Base-by-base conservation (phyloP, 2,797 vertebrate genomes). In the Saguinus oedipus region DNA sequence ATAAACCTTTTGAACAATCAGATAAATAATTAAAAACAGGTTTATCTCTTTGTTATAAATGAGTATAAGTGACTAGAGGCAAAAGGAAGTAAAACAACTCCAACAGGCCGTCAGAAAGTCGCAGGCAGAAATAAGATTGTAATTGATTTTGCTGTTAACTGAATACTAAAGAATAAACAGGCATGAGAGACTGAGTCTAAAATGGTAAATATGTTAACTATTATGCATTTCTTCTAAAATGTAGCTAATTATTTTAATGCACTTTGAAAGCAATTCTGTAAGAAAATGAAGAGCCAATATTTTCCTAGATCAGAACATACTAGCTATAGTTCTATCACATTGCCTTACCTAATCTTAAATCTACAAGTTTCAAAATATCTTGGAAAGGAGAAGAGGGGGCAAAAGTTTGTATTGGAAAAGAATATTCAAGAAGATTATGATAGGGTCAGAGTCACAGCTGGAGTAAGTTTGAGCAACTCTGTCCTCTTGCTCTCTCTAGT, bases 391-490 rank as follows among this genome's bases (percentile, higher is more conserved):
- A n/a, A 48, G 14, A 76, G 12, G 10, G 68, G 46, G 61, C 61
- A 57, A 42, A 83, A 76, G 42, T 92, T 61, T 75, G 42, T 61
- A 46, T 80, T 42, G 1, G 24, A 75, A 12, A 53, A 4, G 72
- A 88, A 90, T 75, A 39, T 36, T 81, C 57, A 61, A 68, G 87
- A 68, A 59, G 83, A 74, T n/a, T 17, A 36, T 20, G 46, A 42
- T 44, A 84, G 53, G 30, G 79, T 96, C 79, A 64, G 68, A 95
- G 90, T 79, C 93, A 95, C 97, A 98, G 97, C 95, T 97, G 97
- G 88, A 95, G 70, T 42, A n/a, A 86, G 83, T 97, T 98, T 98
- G 96, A 97, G 92, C 86, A 96, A 48, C 2, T 96, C 92, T 95
- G 88, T 97, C 97, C 92, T 95, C 61, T 94, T 96, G 27, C 57